Evolutionary conservation across 2,113 vertebrate genomes (phyloP), one percentile per base, ranked within the genome.

Genomic region (Lipophrys pholis): DNA sequence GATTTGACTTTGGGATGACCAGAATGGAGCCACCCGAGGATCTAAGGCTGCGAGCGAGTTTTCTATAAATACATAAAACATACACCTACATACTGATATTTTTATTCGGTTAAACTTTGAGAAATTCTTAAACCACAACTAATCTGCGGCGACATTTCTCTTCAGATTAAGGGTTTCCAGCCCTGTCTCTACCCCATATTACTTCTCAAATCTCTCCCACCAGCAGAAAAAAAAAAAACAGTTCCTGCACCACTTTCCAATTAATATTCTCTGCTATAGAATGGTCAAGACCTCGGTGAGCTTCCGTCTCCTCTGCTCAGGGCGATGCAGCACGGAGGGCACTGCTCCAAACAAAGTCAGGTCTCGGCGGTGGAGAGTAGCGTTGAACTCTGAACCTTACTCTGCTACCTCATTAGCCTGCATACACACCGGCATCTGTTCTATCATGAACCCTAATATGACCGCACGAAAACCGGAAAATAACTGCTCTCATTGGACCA

Each of bases 371-470:
- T 51, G 62, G 71, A 79, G 81, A 79, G 57, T 67, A 45, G 21
- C 3, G 68, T 11, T 56, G 83, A 91, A 78, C 89, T 79, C 67
- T 79, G 78, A 76, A 65, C 89, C 79, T 6, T 58, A 16, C 80
- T 62, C 78, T 41, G 82, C 89, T 69, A 82, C 82, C 85, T 91
- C 87, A 91, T 92, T 92, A 92, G 85, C 89, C 83, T 72, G 68
- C 69, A 46, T 66, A 69, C 80, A 66, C 81, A 66, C 66, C 6
- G 52, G 86, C 90, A 87, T 89, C 89, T 91, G 87, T 79, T 88
- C 84, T 52, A 79, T 87, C 77, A 74, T 39, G 63, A 82, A 79
- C 78, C 46, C 59, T 74, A 86, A 85, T 76, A 81, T n/a, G 69
- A 74, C 76, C 67, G 54, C 30, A 21, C 3, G 52, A 73, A 73